phyloP scores from a whole-genome alignment of 2,888 invertebrate genomes.

The Hemistola chrysoprasaria region DNA sequence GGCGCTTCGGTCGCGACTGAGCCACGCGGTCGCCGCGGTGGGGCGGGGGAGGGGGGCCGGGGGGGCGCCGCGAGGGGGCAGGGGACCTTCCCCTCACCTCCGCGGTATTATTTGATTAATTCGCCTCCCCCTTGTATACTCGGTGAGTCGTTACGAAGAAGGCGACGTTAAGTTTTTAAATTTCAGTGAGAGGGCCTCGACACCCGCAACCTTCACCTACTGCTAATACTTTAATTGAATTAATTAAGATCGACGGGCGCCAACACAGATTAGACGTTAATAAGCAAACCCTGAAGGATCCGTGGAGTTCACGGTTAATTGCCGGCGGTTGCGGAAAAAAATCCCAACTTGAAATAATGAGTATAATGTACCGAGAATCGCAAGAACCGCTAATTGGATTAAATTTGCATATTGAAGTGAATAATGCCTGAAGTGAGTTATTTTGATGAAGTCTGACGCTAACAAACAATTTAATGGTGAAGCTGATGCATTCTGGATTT shows the following conservation, averaged over 20 bases:
- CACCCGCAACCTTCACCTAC: slow-evolving; percentile 79
- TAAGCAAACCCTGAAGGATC: slow-evolving; percentile 71
- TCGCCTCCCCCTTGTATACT: slow-evolving; percentile 81
- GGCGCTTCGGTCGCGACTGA: slow-evolving; percentile 77
- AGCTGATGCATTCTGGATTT: slow-evolving; percentile 27
- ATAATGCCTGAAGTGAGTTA: slow-evolving; percentile 68
- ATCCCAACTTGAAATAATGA: slow-evolving; percentile 72
- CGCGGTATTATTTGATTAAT: slow-evolving; percentile 82
- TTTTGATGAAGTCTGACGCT: slow-evolving; percentile 63
- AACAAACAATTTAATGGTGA: slow-evolving; percentile 46
- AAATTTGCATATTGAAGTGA: slow-evolving; percentile 77
- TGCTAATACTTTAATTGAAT: slow-evolving; percentile 76
- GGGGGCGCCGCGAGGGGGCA: slow-evolving; percentile 33
- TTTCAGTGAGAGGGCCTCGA: slow-evolving; percentile 73
- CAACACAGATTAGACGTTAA: slow-evolving; percentile 76
- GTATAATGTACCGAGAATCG: slow-evolving; percentile 69
- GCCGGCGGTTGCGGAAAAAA: slow-evolving; percentile 61
- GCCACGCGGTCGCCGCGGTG: slow-evolving; percentile 71
- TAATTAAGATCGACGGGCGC: slow-evolving; percentile 72
- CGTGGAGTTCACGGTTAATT: slow-evolving; percentile 72
- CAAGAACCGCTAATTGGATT: slow-evolving; percentile 75
- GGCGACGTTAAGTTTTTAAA: slow-evolving; percentile 79
- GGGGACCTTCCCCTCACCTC: slow-evolving; percentile 62
- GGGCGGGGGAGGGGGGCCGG: slow-evolving; percentile 44
- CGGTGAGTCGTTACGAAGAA: slow-evolving; percentile 77